phyloP scores from a whole-genome alignment of 2,888 invertebrate species.

The Eristalis tenax region DNA sequence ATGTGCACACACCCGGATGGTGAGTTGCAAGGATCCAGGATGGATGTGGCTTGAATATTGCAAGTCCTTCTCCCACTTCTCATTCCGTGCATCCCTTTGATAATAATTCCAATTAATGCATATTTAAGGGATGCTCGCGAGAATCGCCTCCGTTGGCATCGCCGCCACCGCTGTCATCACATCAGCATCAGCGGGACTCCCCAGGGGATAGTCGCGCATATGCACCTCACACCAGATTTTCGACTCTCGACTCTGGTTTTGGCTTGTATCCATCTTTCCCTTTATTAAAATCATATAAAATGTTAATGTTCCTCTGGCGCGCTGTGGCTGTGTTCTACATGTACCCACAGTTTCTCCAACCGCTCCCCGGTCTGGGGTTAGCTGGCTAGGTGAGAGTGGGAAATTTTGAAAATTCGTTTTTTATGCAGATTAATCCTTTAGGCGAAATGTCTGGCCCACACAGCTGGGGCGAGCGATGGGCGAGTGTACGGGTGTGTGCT shows the following conservation, averaged over 20 bases:
- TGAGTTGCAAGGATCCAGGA: slow-evolving; percentile 24
- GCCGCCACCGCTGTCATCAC: slow-evolving; percentile 31
- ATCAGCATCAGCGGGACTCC: slow-evolving; percentile 22
- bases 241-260: neutral
- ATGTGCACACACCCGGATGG: slow-evolving; percentile 19
- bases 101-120: slow-evolving; percentile 72
- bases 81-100: slow-evolving; percentile 52
- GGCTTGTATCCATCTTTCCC: slow-evolving; percentile 57
- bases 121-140: slow-evolving; percentile 47
- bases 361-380: neutral
- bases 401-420: slow-evolving; percentile 68
- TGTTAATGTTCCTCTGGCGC: slow-evolving; percentile 58
- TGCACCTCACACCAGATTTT: slow-evolving; percentile 15
- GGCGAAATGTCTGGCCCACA: slow-evolving; percentile 55
- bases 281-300: slow-evolving; percentile 71
- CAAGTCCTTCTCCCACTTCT: slow-evolving; percentile 9
- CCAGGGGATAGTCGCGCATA: slow-evolving; percentile 14
- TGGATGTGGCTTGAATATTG: slow-evolving; percentile 66
- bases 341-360: neutral
- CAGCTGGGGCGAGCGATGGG: neutral
- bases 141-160: neutral
- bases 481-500: no score
- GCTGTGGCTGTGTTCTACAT: slow-evolving; percentile 9
- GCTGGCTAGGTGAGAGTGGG: slow-evolving; percentile 8
- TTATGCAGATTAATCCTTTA: slow-evolving; percentile 70